Percentiles rank a stretch among this genome's conserved stretches.
Conservation (phyloP, 35 echinoderm and acorn worm species). For the Lytechinus variegatus region DNA sequence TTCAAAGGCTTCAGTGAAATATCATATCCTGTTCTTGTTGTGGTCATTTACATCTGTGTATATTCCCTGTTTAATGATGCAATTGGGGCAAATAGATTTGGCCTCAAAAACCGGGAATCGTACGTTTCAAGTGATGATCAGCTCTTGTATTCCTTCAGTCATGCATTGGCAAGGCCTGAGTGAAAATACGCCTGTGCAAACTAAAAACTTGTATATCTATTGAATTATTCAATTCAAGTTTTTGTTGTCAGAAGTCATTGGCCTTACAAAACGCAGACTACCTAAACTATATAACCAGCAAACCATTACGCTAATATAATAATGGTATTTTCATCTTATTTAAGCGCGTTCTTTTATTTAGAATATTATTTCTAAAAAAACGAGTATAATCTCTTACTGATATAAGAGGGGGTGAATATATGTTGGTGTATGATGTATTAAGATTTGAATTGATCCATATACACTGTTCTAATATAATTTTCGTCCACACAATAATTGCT, state of each 20-base stretch:
- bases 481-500: too few species aligned
- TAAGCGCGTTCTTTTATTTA: not conserved
- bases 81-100: not conserved
- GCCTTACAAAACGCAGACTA: not conserved
- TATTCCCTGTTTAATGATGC: not conserved
- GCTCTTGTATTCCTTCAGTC: not conserved
- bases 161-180: not conserved
- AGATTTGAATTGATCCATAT: too few species aligned
- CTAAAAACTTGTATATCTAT: not conserved
- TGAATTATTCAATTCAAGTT: not conserved
- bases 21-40: not conserved
- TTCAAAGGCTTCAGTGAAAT: not conserved
- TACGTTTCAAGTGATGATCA: not conserved
- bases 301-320: not conserved
- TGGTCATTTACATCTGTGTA: not conserved
- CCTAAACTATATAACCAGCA: not conserved
- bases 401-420: too few species aligned
- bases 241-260: not conserved
- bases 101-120: not conserved
- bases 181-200: not conserved
- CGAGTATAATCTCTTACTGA: too few species aligned
- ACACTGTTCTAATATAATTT: too few species aligned
- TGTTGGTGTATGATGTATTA: too few species aligned
- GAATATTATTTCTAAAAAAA: not conserved
- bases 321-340: not conserved